Evolutionary conservation across 2,888 invertebrate genomes (phyloP), one percentile per base, ranked within the genome.

Genomic region (Falcaria lacertinaria): DNA sequence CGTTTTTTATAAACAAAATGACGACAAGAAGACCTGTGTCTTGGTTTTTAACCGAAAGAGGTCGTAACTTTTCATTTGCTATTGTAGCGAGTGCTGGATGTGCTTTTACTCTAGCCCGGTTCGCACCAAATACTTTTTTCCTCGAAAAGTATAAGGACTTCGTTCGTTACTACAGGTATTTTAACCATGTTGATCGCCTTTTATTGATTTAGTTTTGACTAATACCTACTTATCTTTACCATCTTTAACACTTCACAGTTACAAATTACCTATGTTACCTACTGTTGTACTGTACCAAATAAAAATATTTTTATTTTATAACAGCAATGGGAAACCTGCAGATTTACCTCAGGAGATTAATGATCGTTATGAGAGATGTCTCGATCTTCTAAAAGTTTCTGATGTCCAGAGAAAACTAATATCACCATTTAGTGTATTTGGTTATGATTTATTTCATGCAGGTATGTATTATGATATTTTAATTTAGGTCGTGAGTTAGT

Each of bases 401-500:
- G 74, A 88, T 13, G 55, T 80, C 5, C 87, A 92, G 36, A 79
- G 78, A 19, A 85, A 85, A 47, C 63, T 90, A 15, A 83, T 93
- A 34, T 80, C 90, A 48, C 93, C 94, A 0, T 96, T 96, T 64
- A 91, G 91, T 52, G 93, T 93, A 1, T 91, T 90, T 81, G 95
- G 96, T 15, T 94, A 93, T 75, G 94, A 96, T 69, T 67, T 94
- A 25, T 92, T 93, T 65, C 91, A 92, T 78, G 92, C 93, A 34
- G 97, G 96, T 69, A 80, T 85, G 60, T 54, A n/a, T 19, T 5
- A 19, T 2, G 5, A 19, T 19, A 19, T n/a, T n/a, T n/a, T n/a
- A n/a, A n/a, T n/a, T n/a, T n/a, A n/a, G n/a, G n/a, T n/a, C n/a
- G n/a, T n/a, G n/a, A n/a, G n/a, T n/a, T n/a, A n/a, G n/a, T n/a